These are phyloP conservation scores for Cetoscarus ocellatus DNA, from an alignment of 2,797 vertebrate species.

Conservation along the genomic window DNA sequence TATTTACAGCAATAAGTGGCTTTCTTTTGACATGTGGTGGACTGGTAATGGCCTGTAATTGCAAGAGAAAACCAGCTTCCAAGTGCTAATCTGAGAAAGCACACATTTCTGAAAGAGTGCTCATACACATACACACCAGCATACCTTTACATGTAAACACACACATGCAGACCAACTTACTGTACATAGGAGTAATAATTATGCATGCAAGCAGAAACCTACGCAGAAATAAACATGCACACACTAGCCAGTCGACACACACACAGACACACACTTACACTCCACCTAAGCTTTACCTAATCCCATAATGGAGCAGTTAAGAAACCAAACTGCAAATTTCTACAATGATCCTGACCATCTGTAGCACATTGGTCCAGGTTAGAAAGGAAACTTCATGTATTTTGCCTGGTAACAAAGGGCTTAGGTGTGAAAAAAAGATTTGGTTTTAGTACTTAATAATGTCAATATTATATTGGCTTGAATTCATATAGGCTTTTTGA, in stretches of 20 bases:
- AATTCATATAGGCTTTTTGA: too few species aligned
- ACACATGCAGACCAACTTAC: constrained; percentile 5
- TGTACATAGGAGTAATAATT: constrained; percentile 33
- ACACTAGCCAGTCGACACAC: neutral
- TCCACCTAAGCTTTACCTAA: constrained; percentile 43
- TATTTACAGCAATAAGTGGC: constrained; percentile 62
- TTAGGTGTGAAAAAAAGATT: constrained; percentile 18
- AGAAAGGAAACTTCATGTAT: constrained; percentile 45
- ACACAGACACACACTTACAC: constrained; percentile 2
- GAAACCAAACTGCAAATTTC: constrained; percentile 59
- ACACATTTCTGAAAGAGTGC: constrained; percentile 11
- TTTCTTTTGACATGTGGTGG: constrained; percentile 77
- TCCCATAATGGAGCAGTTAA: constrained; percentile 64
- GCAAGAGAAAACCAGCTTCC: constrained; percentile 70
- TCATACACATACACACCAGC: constrained; percentile 10
- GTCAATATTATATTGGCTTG: too few species aligned
- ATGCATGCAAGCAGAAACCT: constrained; percentile 23
- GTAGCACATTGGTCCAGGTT: constrained; percentile 54
- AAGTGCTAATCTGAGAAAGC: constrained; percentile 74
- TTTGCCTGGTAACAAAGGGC: constrained; percentile 15
- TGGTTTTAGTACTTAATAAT: too few species aligned
- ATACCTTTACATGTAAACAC: constrained; percentile 35
- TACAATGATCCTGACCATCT: constrained; percentile 60
- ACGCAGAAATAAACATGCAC: constrained; percentile 13
- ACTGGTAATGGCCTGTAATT: constrained; percentile 80